A percentile compares a stretch with the other conserved stretches of the same genome.
These are phyloP conservation scores for Lasioglossum villosulum DNA, from an alignment of 2,888 invertebrate genomes.

Conservation along the genomic window DNA sequence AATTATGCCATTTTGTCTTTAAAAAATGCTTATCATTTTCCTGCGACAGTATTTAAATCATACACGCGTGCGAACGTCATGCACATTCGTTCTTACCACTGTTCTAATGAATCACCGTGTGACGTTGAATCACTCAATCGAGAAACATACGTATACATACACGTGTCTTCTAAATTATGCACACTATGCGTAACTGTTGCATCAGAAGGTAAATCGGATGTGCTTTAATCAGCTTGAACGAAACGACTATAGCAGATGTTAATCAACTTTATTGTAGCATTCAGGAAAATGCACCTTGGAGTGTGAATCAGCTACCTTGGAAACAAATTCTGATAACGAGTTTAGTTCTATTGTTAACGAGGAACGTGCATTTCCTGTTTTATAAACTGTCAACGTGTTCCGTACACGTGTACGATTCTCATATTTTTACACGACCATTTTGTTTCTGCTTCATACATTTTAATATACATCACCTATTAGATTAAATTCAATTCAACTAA, in stretches of 20 bases:
- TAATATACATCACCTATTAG: neutral
- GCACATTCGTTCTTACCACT: conserved; percentile 20
- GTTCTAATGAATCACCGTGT: conserved; percentile 33
- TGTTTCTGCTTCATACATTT: neutral
- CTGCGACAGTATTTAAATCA: neutral
- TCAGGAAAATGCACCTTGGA: neutral
- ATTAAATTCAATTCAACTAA: neutral
- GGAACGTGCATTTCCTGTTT: conserved; percentile 13
- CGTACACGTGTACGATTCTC: conserved; percentile 17
- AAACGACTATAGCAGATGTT: conserved; percentile 11
- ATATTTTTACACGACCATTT: neutral
- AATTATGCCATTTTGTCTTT: neutral
- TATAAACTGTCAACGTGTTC: conserved; percentile 17
- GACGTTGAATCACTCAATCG: conserved; percentile 48
- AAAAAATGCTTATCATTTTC: neutral
- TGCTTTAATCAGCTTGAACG: conserved; percentile 22
- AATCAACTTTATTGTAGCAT: neutral
- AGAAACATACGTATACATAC: conserved; percentile 3
- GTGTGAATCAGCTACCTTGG: neutral
- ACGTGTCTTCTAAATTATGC: neutral
- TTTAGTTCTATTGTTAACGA: conserved; percentile 21
- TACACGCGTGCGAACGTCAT: neutral
- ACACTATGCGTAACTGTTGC: neutral
- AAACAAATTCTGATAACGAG: conserved; percentile 3
- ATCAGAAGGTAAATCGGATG: conserved; percentile 30